Percentiles rank a stretch among this genome's conserved stretches.
Evolutionary conservation across 1,140 invertebrate species (phyloP).

Genomic region (Trachymyrmex septentrionalis): DNA sequence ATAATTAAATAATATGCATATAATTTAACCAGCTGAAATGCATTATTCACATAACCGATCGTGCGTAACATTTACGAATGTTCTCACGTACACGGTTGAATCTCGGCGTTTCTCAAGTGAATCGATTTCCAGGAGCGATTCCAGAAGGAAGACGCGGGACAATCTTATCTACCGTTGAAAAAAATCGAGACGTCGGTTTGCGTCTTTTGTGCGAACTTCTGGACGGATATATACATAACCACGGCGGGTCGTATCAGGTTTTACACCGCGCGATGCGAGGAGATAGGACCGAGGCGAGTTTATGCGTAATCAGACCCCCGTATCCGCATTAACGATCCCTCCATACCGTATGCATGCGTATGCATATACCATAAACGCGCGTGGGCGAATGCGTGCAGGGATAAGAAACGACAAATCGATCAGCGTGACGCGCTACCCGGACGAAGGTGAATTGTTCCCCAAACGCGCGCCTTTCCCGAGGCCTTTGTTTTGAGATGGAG

Average conservation of each 20-base stretch:
- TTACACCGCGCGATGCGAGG: constrained; percentile 79
- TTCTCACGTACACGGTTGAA: constrained; percentile 53
- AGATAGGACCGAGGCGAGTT: constrained; percentile 77
- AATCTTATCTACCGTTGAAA: constrained; percentile 82
- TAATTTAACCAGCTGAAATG: background rate
- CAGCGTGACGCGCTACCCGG: constrained; percentile 26
- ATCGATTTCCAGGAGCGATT: constrained; percentile 60
- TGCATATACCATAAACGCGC: background rate
- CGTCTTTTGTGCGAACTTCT: constrained; percentile 80
- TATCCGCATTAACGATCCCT: constrained; percentile 77
- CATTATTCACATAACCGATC: constrained; percentile 7
- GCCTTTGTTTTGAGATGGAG: constrained; percentile 25
- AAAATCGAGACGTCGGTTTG: constrained; percentile 83
- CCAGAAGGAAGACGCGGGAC: constrained; percentile 54
- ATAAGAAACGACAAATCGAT: constrained; percentile 76
- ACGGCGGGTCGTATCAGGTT: constrained; percentile 81
- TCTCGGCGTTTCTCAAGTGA: constrained; percentile 29
- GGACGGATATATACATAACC: constrained; percentile 82
- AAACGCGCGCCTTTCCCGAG: constrained; percentile 21
- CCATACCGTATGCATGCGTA: constrained; percentile 12
- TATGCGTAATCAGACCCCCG: constrained; percentile 84
- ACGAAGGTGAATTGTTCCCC: constrained; percentile 32
- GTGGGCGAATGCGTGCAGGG: constrained; percentile 10
- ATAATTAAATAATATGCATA: background rate
- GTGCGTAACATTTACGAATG: constrained; percentile 7